A percentile compares a stretch with the other conserved stretches of the same genome.
Conservation (phyloP, 1,140 invertebrate species). For the Bombus balteatus region DNA sequence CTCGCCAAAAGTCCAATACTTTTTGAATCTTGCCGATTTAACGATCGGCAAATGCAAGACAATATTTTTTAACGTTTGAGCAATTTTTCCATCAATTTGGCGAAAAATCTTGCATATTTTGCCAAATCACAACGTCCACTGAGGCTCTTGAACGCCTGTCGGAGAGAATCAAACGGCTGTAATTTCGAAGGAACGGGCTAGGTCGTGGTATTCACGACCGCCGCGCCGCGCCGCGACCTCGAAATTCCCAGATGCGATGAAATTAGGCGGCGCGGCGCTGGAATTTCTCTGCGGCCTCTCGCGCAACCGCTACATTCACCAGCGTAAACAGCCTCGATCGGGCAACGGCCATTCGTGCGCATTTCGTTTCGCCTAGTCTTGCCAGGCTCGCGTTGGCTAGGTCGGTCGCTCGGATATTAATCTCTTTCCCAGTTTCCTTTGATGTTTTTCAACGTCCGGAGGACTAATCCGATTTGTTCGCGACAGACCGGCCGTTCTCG, state of each 20-base stretch:
- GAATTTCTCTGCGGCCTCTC: conserved; percentile 5
- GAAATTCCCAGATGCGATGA: background rate
- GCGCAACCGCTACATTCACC: conserved; percentile 5
- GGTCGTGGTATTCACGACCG: background rate
- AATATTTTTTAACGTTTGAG: too few species aligned
- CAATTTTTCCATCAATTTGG: too few species aligned
- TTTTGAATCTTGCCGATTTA: background rate
- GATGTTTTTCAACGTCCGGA: background rate
- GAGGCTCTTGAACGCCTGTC: too few species aligned
- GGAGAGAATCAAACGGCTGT: background rate
- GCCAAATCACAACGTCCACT: too few species aligned
- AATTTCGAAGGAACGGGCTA: background rate
- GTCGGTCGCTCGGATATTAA: background rate
- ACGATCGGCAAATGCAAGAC: background rate
- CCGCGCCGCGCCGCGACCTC: background rate
- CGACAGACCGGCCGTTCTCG: too few species aligned
- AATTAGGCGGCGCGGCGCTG: background rate
- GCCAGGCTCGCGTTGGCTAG: background rate
- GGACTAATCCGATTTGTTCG: background rate
- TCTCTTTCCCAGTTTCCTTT: background rate
- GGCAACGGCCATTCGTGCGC: background rate
- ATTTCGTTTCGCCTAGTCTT: background rate
- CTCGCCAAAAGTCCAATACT: background rate
- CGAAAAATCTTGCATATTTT: too few species aligned
- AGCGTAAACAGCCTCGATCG: conserved; percentile 9